Evolutionary conservation across 2,113 vertebrate species (phyloP), one percentile per base, ranked within the genome.

Genomic region (Artemisiospiza belli): DNA sequence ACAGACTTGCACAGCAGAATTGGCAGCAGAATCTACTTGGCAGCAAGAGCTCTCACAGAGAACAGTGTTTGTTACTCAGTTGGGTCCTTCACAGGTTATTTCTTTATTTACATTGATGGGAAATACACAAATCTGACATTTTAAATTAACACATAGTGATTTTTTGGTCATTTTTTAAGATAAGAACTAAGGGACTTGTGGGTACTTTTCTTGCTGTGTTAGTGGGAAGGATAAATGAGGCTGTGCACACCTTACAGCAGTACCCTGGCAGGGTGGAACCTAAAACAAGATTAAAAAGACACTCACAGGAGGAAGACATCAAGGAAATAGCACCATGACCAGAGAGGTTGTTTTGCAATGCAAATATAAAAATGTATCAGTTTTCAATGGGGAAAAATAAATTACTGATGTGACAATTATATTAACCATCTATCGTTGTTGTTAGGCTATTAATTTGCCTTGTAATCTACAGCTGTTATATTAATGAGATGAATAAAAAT

Each of bases 371-470:
- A 49, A 41, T 54, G 8, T 64, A 43, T 68, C 30, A 2, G 16
- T 61, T 78, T 59, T 37, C n/a, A 54, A 19, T 37, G 15, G 11
- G 11, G 63, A 12, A 41, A 86, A 86, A 67, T 20, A 63, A 87
- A 33, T 33, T 77, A 78, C n/a, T 75, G 47, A n/a, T 68, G 62
- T 43, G n/a, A 43, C 39, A 78, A 18, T 72, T 83, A 74, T n/a
- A 83, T 94, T 90, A 86, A 33, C 27, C 14, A 10, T 37, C 52
- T 87, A 52, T 73, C 92, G 57, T 80, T 72, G 17, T 59, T 86
- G 55, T 72, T 87, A 78, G 44, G 21, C 33, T 97, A 95, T 95
- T 92, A 63, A 94, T 94, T 91, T 91, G 13, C 39, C 15, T 58
- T 86, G 57, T 80, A 83, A 92, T 93, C 61, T 78, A 58, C 24